These are phyloP conservation scores for Herpailurus yagouaroundi DNA, from an alignment of 2,113 vertebrate species.

Conservation along the genomic window DNA sequence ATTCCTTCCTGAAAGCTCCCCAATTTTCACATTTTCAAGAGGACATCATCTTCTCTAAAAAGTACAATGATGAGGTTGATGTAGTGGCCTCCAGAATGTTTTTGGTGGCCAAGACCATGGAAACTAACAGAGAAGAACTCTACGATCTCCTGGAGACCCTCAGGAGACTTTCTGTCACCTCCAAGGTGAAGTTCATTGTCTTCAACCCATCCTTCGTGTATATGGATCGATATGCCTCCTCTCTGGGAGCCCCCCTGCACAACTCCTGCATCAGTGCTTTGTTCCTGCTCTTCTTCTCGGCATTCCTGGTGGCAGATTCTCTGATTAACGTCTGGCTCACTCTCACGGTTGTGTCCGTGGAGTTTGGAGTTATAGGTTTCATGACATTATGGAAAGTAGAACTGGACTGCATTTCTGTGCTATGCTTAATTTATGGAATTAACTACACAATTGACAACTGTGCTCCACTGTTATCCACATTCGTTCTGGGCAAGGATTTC, in stretches of 20 bases:
- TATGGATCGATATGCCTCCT: slow-evolving; percentile 98
- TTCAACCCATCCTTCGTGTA: slow-evolving; percentile 99
- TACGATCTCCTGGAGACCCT: slow-evolving; percentile 97
- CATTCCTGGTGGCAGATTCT: slow-evolving; percentile 95
- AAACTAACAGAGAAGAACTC: slow-evolving; percentile 98
- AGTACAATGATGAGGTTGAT: slow-evolving; percentile 94
- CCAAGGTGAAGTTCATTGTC: slow-evolving; percentile 98
- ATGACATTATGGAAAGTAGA: slow-evolving; percentile 99
- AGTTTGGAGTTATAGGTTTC: slow-evolving; percentile 98
- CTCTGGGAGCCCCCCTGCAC: slow-evolving; percentile 96
- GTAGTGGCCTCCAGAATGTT: slow-evolving; percentile 98
- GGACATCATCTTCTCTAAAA: slow-evolving; percentile 98
- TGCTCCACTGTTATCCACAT: slow-evolving; percentile 96
- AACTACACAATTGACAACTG: slow-evolving; percentile 98
- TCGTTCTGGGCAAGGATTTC: slow-evolving; percentile 95
- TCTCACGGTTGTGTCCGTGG: slow-evolving; percentile 95
- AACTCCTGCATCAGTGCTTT: slow-evolving; percentile 98
- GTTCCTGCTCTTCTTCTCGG: slow-evolving; percentile 97
- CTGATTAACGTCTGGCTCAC: slow-evolving; percentile 97
- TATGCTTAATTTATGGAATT: slow-evolving; percentile 97
- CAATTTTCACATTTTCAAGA: slow-evolving; percentile 96
- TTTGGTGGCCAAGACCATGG: slow-evolving; percentile 97
- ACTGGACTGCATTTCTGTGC: slow-evolving; percentile 97
- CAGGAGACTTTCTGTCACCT: slow-evolving; percentile 96
- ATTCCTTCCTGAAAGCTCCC: slow-evolving; percentile 94